These are phyloP conservation scores for Hippocampus comes DNA, from an alignment of 2,113 vertebrate genomes.

Conservation along the genomic window DNA sequence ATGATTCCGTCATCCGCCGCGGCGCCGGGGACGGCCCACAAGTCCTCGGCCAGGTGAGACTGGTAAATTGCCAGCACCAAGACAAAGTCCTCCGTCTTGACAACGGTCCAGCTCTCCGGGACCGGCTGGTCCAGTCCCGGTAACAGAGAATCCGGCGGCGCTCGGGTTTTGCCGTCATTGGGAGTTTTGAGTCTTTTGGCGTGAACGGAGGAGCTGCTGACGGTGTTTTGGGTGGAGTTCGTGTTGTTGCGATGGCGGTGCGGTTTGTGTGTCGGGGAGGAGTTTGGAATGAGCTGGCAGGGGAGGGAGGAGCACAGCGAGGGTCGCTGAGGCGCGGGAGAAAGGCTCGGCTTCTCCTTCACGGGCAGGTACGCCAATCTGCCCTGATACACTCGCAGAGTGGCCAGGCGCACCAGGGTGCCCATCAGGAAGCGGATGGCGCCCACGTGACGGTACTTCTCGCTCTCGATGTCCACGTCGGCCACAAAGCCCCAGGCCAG, in stretches of 20 bases:
- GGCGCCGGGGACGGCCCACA: constrained; percentile 77
- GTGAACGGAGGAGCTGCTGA: constrained; percentile 15
- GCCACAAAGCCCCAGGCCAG: constrained; percentile 92
- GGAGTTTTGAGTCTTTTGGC: constrained; percentile 25
- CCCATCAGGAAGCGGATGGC: constrained; percentile 86
- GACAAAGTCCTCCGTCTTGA: constrained; percentile 83
- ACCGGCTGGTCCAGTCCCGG: constrained; percentile 79
- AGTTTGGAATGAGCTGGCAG: constrained; percentile 38
- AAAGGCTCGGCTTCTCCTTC: constrained; percentile 23
- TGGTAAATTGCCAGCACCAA: constrained; percentile 84
- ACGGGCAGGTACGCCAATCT: constrained; percentile 80
- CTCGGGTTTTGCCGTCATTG: constrained; percentile 16
- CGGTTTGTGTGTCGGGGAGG: constrained; percentile 24
- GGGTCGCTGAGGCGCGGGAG: constrained; percentile 34
- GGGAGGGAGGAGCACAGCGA: constrained; percentile 49
- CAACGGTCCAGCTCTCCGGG: constrained; percentile 82
- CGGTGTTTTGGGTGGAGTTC: constrained; percentile 42
- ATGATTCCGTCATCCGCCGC: constrained; percentile 74
- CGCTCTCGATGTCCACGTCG: constrained; percentile 90
- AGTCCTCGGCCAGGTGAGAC: constrained; percentile 85
- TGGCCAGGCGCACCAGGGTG: constrained; percentile 78
- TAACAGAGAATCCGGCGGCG: constrained; percentile 72
- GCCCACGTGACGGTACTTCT: constrained; percentile 86
- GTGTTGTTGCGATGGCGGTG: constrained; percentile 21
- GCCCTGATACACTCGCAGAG: constrained; percentile 75